Evolutionary conservation across 2,113 vertebrate genomes (phyloP), one percentile per base, ranked within the genome.

Genomic region (Alligator mississippiensis): DNA sequence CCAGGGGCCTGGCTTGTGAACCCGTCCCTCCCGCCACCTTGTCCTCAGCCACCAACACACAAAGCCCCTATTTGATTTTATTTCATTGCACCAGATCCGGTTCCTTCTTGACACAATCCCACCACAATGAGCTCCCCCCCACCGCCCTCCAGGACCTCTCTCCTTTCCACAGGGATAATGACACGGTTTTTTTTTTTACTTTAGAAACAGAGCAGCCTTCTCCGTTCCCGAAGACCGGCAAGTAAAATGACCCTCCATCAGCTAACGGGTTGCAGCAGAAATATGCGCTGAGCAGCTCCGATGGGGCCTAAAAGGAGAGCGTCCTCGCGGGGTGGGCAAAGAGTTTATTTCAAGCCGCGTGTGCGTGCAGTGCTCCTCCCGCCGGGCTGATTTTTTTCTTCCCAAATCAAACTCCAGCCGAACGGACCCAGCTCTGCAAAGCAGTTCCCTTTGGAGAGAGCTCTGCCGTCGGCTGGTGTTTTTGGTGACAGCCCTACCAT

Each of bases 301-400:
- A 5, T 27, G 3, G n/a, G 13, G 0, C 47, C 38, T 8, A 38
- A 62, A 22, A 60, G 60, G 57, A 14, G 0, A 16, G 2, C 1
- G 1, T 5, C 2, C 3, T 6, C 0, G 28, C 0, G 6, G 55
- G 54, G 55, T 0, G 1, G 22, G 2, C 1, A 30, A 1, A 1
- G 25, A 5, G 24, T 5, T 68, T 9, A 57, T 4, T 77, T 38
- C n/a, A n/a, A 5, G 34, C 38, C 11, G 0, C 5, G 21, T 24
- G 38, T 24, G 24, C 68, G 22, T 3, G 5, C 30, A 22, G 3
- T 21, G 22, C 34, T 68, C 30, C 68, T 70, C 30, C 68, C 30
- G 68, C 30, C 30, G 34, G 68, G 30, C 19, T 6, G 68, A 70
- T 22, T 61, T 19, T 61, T 61, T 21, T 16, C 17, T 21, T 21